phyloP scores from a whole-genome alignment of 2,113 vertebrate species.

The Oreochromis niloticus region DNA sequence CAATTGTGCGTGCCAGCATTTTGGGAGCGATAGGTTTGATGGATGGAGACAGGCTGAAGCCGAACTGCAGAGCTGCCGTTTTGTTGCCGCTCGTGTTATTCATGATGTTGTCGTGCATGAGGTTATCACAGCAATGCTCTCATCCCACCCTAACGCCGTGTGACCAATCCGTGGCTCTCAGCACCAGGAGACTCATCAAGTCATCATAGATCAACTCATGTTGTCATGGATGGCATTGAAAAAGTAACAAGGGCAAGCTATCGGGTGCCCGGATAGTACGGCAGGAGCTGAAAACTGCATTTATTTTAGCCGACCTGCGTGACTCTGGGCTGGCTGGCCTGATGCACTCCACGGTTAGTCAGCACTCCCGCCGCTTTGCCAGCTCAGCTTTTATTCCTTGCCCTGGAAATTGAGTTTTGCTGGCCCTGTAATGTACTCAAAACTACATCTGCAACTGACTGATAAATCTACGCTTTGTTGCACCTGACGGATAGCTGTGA shows the following conservation, averaged over 20 bases:
- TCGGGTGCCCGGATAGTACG: not conserved
- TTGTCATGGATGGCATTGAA: constrained; percentile 29
- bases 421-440: constrained; percentile 58
- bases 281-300: constrained; percentile 42
- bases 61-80: constrained; percentile 2
- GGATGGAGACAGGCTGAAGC: constrained; percentile 10
- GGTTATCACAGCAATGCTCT: constrained; percentile 5
- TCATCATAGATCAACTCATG: constrained; percentile 40
- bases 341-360: constrained; percentile 53
- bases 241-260: constrained; percentile 37
- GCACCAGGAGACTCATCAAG: constrained; percentile 27
- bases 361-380: constrained; percentile 54
- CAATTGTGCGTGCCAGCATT: constrained; percentile 6
- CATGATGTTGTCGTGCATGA: constrained; percentile 10
- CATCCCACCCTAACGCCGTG: not conserved
- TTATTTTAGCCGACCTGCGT: constrained; percentile 39
- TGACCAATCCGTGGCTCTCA: not conserved
- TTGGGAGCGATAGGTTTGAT: constrained; percentile 30
- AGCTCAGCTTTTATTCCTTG: constrained; percentile 59
- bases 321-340: constrained; percentile 7
- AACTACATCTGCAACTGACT: constrained; percentile 64
- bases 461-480: constrained; percentile 65
- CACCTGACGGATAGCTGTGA: constrained; percentile 45
- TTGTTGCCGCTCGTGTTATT: constrained; percentile 23
- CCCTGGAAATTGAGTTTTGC: constrained; percentile 63